Base-by-base conservation (phyloP, 92 coral and sea anemone genomes). In the Bergia sp. region DNA sequence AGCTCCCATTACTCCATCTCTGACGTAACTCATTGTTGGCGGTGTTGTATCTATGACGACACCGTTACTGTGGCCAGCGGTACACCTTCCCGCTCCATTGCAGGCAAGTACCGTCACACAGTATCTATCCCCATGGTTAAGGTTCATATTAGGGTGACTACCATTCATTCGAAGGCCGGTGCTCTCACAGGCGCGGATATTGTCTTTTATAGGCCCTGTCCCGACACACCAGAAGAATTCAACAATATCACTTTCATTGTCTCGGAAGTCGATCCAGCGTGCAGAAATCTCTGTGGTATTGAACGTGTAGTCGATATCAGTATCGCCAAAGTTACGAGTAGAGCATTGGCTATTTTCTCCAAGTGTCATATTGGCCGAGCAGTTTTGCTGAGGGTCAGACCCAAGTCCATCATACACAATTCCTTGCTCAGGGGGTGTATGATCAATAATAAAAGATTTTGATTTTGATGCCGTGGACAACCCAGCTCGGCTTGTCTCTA, bases 151-250 rank as follows among this genome's bases (percentile, higher is more conserved):
- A 66, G 89, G 90, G n/a, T 93, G 92, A 72, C 98, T 96, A 76
- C 93, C 94, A 65, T 96, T 96, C 42, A 91, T 95, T 61, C 95
- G 94, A 72, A 81, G 85, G 21, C 96, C 97, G 6, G 96, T 94
- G 88, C 95, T 94, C 76, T 96, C 96, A 77, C 99, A 96, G 38
- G 23, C 94, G 61, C 93, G 91, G 41, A 96, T 93, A 91, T 96
- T 92, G 82, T 95, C 99, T 80, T 66, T 79, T 88, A 93, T 90
- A 42, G 98, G 97, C 57, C 82, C 81, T 15, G 95, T 80, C n/a
- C 98, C 98, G 1, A 96, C 93, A 58, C 98, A 96, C 96, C 97
- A 96, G 91, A 96, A 96, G 79, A 93, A 93, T 83, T 93, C 94
- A 8, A 90, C 90, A 72, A 96, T 91, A 44, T 92, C 96, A 53